These are phyloP conservation scores for Xanthostigma xanthostigma DNA, from an alignment of 2,888 invertebrate genomes.

Conservation along the genomic window DNA sequence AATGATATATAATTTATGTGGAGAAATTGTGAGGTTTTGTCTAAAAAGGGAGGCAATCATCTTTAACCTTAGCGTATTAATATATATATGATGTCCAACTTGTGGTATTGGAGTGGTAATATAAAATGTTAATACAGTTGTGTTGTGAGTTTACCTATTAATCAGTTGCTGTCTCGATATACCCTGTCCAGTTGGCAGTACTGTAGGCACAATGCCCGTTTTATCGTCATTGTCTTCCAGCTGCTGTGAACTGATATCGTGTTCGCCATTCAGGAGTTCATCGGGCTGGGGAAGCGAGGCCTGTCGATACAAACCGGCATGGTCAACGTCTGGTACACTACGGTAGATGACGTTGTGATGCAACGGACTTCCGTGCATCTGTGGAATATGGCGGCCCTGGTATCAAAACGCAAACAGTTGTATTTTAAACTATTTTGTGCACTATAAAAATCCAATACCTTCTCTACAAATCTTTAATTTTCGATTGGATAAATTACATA, in stretches of 20 bases:
- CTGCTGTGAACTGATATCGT: slow-evolving; percentile 28
- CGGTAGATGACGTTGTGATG: slow-evolving; percentile 40
- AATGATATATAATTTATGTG: no score
- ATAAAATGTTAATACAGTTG: not conserved
- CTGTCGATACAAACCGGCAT: slow-evolving; percentile 16
- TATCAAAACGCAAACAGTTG: slow-evolving; percentile 4
- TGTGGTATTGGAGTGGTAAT: no score
- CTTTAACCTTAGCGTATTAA: no score
- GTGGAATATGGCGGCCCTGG: slow-evolving; percentile 37
- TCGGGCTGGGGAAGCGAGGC: slow-evolving; percentile 19
- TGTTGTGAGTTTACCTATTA: slow-evolving; percentile 39
- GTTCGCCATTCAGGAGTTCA: slow-evolving; percentile 28
- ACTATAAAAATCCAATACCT: no score
- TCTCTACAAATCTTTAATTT: no score
- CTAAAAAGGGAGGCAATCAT: no score
- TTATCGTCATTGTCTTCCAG: slow-evolving; percentile 35
- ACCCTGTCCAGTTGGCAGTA: slow-evolving; percentile 52
- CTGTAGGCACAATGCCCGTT: slow-evolving; percentile 25
- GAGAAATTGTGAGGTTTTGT: no score
- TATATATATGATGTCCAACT: no score
- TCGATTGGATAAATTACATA: no score
- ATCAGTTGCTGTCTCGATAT: slow-evolving; percentile 80
- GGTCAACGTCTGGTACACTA: slow-evolving; percentile 30
- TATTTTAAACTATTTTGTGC: no score
- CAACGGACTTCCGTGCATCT: slow-evolving; percentile 32